Evolutionary conservation across 2,113 vertebrate genomes (phyloP), one percentile per base, ranked within the genome.

Genomic region (Phylloscopus trochiloides): DNA sequence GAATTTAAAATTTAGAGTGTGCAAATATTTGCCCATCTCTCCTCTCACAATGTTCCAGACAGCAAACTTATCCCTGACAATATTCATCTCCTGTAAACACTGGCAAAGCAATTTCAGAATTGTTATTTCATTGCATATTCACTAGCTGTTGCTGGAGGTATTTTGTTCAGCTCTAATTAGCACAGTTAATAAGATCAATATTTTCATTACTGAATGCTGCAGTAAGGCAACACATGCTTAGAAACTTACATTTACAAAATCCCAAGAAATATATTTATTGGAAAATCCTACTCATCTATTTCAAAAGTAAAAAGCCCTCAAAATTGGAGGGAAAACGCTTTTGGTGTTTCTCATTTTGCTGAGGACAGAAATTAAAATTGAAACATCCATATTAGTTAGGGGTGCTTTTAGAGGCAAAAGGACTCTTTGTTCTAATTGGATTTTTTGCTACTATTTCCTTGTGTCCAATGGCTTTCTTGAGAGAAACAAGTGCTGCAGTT

Each of bases 141-240:
- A 90, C 81, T 90, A 92, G 87, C 87, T 90, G 55, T 91, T 95
- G 93, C 92, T 96, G 72, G 88, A 95, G 92, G 88, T 93, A 94
- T 90, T 97, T 94, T 90, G 92, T 94, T 97, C 94, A 92, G 94
- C 93, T 96, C 88, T 96, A 94, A 95, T 96, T 96, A 96, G 78
- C 93, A 95, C 82, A 81, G 92, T 93, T 93, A 95, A 90, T 97
- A 96, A 95, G 94, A 96, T 94, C 95, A 96, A 96, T 95, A 93
- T 96, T 96, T 96, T 96, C 94, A 96, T 96, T 95, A 94, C 70
- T 65, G 73, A 91, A 85, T 67, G 45, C 32, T 87, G 65, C 66
- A 94, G 32, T 63, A 82, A 92, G 77, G 81, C 70, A 94, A 97
- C 92, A 85, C 58, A 91, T 24, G n/a, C 20, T 81, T 89, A 45